Evolutionary conservation across 2,113 vertebrate genomes (phyloP), one percentile per base, ranked within the genome.

Genomic region (Camelus bactrianus): DNA sequence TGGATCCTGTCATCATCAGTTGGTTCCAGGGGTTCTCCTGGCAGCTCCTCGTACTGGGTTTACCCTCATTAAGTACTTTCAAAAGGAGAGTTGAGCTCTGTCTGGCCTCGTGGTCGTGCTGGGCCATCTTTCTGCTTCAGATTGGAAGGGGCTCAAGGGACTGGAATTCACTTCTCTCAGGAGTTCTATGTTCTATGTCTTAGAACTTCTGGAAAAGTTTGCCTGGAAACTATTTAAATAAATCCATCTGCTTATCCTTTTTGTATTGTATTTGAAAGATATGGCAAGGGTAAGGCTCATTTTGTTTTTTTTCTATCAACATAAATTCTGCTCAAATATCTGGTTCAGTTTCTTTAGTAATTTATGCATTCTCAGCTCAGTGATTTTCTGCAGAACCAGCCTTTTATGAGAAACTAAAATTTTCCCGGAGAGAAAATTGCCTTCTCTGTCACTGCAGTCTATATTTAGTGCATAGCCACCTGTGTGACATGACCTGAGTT

Each of bases 391-490:
- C 91, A 96, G 79, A 97, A 91, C 85, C 95, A 97, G 81, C 20
- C 89, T 97, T 98, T 98, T 96, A 96, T 96, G 81, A 98, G 82
- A 97, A 96, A 97, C 93, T 93, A 96, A 93, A 97, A 94, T 97
- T 97, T 97, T 97, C 89, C 89, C 1, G 0, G 91, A 58, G 93
- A 97, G 97, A 97, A 98, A 96, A 97, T 97, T 96, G 93, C 91
- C 92, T 96, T 96, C 82, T 98, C 91, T 96, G 96, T 95, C 91
- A 95, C 86, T 89, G 32, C 76, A 84, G 86, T 96, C 75, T 97
- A 92, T 97, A 96, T 97, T 97, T 98, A 96, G 94, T 93, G 72
- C 82, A 93, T 77, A 96, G 94, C 86, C 93, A 96, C 96, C 93
- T 97, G 94, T 97, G 89, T 92, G 91, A 94, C 85, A 89, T 72